A percentile compares a stretch with the other conserved stretches of the same genome.
These are phyloP conservation scores for Borostomias antarcticus DNA, from an alignment of 2,797 vertebrate species.

Conservation along the genomic window DNA sequence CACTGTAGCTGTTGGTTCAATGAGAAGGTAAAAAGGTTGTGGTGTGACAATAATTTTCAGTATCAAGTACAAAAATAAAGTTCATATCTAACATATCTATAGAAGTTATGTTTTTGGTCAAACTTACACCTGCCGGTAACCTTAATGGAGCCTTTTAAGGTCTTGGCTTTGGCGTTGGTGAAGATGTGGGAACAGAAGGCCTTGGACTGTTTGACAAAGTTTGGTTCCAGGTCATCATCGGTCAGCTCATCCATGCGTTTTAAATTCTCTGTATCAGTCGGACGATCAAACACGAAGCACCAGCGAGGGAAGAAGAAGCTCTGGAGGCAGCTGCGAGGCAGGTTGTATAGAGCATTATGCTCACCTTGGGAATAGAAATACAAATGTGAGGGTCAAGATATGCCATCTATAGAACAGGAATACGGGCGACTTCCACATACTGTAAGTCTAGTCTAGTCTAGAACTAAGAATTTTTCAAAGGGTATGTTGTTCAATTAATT, in stretches of 20 bases:
- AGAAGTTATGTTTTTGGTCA: not conserved
- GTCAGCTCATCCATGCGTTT: conserved; percentile 49
- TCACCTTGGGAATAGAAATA: not conserved
- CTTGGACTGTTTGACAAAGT: conserved; percentile 60
- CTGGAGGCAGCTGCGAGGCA: conserved; percentile 55
- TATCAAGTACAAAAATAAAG: too few species aligned
- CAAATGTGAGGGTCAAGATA: too few species aligned
- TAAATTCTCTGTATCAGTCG: conserved; percentile 46
- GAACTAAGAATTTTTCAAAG: too few species aligned
- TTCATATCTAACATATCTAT: not conserved
- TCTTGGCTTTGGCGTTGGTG: conserved; percentile 55
- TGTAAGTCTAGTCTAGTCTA: too few species aligned
- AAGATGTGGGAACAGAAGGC: conserved; percentile 65
- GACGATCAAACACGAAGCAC: conserved; percentile 73
- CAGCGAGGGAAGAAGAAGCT: conserved; percentile 67
- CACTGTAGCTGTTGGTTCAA: too few species aligned
- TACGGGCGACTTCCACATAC: too few species aligned
- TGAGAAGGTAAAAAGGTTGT: too few species aligned
- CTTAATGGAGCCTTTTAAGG: conserved; percentile 48
- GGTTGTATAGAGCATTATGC: conserved; percentile 46
- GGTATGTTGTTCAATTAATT: too few species aligned
- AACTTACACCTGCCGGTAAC: conserved; percentile 68
- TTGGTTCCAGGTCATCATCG: conserved; percentile 44
- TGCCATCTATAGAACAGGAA: too few species aligned
- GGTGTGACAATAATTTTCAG: too few species aligned